phyloP scores from a whole-genome alignment of 2,113 vertebrate genomes.

The Caloenas nicobarica region DNA sequence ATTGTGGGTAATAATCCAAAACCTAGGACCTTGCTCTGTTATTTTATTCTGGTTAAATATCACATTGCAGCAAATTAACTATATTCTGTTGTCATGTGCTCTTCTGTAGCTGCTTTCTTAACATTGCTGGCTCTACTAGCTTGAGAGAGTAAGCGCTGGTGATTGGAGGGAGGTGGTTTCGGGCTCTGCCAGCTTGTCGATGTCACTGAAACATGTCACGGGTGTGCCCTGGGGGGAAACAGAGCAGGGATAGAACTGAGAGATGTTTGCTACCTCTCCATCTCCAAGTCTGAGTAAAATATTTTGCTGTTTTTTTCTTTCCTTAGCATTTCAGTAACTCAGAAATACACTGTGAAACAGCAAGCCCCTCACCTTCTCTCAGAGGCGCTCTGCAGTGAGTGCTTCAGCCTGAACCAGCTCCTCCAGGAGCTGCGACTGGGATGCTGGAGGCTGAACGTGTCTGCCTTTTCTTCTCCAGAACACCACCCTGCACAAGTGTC shows the following conservation, averaged over 20 bases:
- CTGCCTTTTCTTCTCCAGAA: background rate
- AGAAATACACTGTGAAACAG: background rate
- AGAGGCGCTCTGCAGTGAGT: background rate
- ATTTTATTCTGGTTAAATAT: slow-evolving; percentile 48
- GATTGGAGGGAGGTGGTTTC: background rate
- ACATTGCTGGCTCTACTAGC: background rate
- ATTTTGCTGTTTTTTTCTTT: background rate
- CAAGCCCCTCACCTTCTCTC: background rate
- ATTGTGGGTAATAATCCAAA: slow-evolving; percentile 22
- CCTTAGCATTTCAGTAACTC: slow-evolving; percentile 1
- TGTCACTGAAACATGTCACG: background rate
- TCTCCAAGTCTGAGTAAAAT: background rate
- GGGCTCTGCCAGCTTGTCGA: background rate
- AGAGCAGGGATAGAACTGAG: background rate
- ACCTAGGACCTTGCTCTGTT: background rate
- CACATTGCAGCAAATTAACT: slow-evolving; percentile 41
- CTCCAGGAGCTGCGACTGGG: background rate
- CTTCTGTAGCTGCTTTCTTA: background rate
- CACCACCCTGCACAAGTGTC: background rate
- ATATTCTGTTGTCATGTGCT: slow-evolving; percentile 31
- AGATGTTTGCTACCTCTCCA: background rate
- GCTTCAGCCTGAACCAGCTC: background rate
- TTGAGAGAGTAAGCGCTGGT: background rate
- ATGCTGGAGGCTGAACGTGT: background rate
- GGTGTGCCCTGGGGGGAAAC: background rate